These are phyloP conservation scores for Eutolmus rufibarbis DNA, from an alignment of 2,888 invertebrate genomes.

Conservation along the genomic window DNA sequence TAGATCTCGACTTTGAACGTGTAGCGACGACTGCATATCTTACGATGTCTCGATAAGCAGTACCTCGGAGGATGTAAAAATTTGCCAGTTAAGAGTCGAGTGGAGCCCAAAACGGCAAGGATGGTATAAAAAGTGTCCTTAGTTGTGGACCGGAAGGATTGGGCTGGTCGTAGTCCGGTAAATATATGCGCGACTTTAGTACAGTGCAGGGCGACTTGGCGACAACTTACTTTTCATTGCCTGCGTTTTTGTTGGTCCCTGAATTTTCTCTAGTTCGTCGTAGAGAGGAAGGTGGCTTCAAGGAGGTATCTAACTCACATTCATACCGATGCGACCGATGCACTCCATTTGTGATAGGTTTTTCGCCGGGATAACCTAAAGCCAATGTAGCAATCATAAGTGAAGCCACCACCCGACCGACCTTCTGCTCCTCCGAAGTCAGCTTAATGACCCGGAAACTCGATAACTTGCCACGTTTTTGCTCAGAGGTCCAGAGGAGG, in stretches of 20 bases:
- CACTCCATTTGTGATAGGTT: slow-evolving; percentile 1
- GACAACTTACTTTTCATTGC: slow-evolving; percentile 6
- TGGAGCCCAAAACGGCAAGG: background rate
- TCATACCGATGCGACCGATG: background rate
- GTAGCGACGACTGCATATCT: slow-evolving; percentile 41
- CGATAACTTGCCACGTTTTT: slow-evolving; percentile 17
- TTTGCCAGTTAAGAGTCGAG: slow-evolving; percentile 29
- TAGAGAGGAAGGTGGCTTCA: background rate
- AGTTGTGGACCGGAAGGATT: background rate
- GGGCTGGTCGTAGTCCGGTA: background rate
- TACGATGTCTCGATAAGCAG: slow-evolving; percentile 45
- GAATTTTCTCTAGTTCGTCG: background rate
- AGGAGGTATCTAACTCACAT: background rate
- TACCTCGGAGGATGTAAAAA: slow-evolving; percentile 31
- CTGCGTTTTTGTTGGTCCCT: background rate
- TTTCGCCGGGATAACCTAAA: background rate
- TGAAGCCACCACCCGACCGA: background rate
- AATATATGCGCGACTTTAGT: background rate
- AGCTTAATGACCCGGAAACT: slow-evolving; percentile 30
- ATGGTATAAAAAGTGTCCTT: slow-evolving; percentile 14
- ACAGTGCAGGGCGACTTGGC: background rate
- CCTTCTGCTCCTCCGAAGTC: background rate
- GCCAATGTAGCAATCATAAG: slow-evolving; percentile 1
- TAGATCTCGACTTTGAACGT: background rate
- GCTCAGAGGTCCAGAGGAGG: background rate